Conservation (phyloP, 2,113 vertebrate species). For the Pomatorhinus ruficollis region DNA sequence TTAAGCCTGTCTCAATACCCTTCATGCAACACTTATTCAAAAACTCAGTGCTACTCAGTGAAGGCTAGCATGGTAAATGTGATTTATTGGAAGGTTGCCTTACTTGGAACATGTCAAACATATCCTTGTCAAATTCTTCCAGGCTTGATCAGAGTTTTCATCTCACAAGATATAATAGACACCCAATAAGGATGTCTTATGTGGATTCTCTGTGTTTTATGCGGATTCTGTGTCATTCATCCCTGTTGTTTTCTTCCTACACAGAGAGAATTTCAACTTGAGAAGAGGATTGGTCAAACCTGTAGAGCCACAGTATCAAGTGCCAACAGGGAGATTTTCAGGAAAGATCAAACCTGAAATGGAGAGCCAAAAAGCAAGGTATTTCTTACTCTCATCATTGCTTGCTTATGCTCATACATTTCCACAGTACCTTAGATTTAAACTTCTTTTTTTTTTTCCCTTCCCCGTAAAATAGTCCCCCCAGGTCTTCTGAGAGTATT, state of each 20-base stretch:
- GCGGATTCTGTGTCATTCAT: background rate
- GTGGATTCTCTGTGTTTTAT: background rate
- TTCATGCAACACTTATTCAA: background rate
- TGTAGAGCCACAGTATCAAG: background rate
- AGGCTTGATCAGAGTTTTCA: background rate
- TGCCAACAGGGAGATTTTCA: background rate
- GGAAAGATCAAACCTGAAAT: background rate
- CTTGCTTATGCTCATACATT: background rate
- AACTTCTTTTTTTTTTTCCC: background rate
- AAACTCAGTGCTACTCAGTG: background rate
- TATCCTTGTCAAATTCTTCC: background rate
- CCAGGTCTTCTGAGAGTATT: background rate
- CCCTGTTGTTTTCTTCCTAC: background rate
- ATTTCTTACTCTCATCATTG: background rate
- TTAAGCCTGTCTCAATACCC: background rate
- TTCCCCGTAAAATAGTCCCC: background rate
- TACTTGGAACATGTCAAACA: background rate
- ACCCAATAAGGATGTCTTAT: background rate
- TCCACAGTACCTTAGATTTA: background rate
- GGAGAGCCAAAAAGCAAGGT: background rate
- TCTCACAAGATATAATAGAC: background rate
- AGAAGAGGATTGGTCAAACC: background rate
- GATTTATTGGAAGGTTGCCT: background rate
- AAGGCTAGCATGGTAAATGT: background rate
- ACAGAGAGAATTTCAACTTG: background rate